Base-by-base conservation (phyloP, 2,113 vertebrate genomes). In the Grus americana region DNA sequence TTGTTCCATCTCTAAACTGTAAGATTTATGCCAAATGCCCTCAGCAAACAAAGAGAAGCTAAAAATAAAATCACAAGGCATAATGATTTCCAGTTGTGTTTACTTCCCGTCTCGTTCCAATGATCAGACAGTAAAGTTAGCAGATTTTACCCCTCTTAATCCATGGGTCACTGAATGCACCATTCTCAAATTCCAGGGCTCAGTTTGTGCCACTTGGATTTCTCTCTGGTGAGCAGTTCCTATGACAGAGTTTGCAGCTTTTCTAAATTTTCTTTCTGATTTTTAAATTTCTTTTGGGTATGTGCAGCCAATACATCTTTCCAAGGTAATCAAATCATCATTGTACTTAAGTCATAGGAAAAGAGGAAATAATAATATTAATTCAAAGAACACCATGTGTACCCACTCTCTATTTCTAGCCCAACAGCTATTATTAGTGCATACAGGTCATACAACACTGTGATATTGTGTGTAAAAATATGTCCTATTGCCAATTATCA, bases 1-100 rank as follows among this genome's bases (percentile, higher is more conserved):
- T 55, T 82, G 11, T 55, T 94, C 74, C 19, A 26, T 80, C 85
- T 80, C 67, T 83, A 47, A 88, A 38, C 16, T 11, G 19, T 73
- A 47, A 63, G 17, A 74, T 78, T 93, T 83, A 55, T 94, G 90
- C 72, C 88, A 92, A 95, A 71, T 49, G 44, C 30, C 63, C 47
- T 94, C 65, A 83, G 38, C 42, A 94, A 95, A 86, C 62, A 79
- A 92, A 95, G 82, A 59, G 29, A 88, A 83, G 63, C 82, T 91
- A 92, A 92, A 95, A 94, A 94, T 93, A 90, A 84, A 88, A 78
- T 63, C 23, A 40, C 50, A 70, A 83, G 27, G n/a, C 75, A 63
- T 90, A 83, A 92, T 88, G 55, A 92, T 86, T 93, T 96, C 79
- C 82, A 93, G 71, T 78, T 96, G 59, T 78, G 54, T 88, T 94